These are phyloP conservation scores for Drosophila crucigera DNA, from an alignment of 2,888 invertebrate species.

Conservation along the genomic window DNA sequence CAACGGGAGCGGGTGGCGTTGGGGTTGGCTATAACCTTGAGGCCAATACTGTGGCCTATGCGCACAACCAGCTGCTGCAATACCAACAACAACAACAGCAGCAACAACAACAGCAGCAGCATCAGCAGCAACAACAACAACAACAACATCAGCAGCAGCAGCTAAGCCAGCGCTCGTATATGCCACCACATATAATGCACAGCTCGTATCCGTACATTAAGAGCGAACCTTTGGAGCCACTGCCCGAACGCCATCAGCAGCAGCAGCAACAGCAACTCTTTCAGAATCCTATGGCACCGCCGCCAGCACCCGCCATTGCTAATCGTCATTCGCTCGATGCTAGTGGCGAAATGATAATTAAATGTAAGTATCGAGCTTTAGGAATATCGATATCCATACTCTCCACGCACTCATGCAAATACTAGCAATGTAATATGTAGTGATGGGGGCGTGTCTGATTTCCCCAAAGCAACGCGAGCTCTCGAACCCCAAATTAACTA, in stretches of 20 bases:
- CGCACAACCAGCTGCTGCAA: constrained; percentile 77
- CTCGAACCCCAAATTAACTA: background rate
- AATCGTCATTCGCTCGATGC: constrained; percentile 54
- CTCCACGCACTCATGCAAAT: constrained; percentile 20
- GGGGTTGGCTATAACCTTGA: constrained; percentile 76
- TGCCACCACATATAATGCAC: constrained; percentile 66
- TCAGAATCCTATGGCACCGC: constrained; percentile 69
- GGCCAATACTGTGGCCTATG: constrained; percentile 72
- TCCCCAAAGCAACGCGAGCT: background rate
- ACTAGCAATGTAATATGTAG: constrained; percentile 25
- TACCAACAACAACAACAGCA: constrained; percentile 72
- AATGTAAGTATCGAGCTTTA: constrained; percentile 67
- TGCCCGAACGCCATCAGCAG: constrained; percentile 48
- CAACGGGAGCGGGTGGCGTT: constrained; percentile 33
- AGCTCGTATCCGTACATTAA: constrained; percentile 76
- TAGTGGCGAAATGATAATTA: constrained; percentile 68
- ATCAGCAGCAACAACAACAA: constrained; percentile 47
- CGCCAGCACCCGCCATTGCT: constrained; percentile 56
- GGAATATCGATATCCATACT: constrained; percentile 52
- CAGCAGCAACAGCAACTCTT: constrained; percentile 55
- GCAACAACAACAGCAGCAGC: constrained; percentile 40
- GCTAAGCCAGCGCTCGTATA: constrained; percentile 63
- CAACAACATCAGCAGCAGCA: constrained; percentile 67
- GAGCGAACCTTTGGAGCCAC: constrained; percentile 74
- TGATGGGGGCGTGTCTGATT: constrained; percentile 7